Base-by-base conservation (phyloP, 2,113 vertebrate genomes). In the Uria aalge region DNA sequence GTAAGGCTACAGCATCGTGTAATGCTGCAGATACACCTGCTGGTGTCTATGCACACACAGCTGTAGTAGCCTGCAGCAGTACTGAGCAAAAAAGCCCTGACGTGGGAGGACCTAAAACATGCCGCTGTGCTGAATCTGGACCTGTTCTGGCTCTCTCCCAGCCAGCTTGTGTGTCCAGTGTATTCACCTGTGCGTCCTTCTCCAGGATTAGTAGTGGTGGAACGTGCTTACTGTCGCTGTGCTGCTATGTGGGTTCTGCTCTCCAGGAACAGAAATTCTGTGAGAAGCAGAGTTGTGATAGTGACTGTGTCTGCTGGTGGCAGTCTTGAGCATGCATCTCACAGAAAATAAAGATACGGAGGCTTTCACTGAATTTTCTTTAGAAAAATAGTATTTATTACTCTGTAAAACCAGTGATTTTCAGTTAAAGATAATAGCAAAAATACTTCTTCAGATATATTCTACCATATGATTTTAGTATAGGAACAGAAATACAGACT, bases 321-420 rank as follows among this genome's bases (percentile, higher is more conserved):
- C 80, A 94, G 27, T 48, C 45, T n/a, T 22, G 6, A 66, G 59
- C 30, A n/a, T 2, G 0, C 32, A 41, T 67, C 38, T 45, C 26
- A 0, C n/a, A 41, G 50, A 47, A 90, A 82, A 73, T 34, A 86
- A 84, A 24, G 7, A 85, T 5, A 69, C 0, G 0, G 57, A 92
- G 34, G 19, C 29, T 85, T 83, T 92, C 8, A 29, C 0, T 72
- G 32, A 23, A 47, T 84, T 94, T 78, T 88, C 77, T 79, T 66
- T 63, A 66, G 50, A 86, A 93, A 95, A 94, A 67, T 26, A 69
- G 2, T 32, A n/a, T 95, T 94, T 92, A 80, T 90, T 85, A 34
- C 14, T 82, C 45, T 76, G 11, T n/a, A 88, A 85, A 96, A 12
- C 4, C 43, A 87, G 24, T 68, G 24, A 67, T 50, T 88, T 92